Percentiles rank a stretch among this genome's conserved stretches.
Conservation (phyloP, 2,113 vertebrate genomes). For the Tautogolabrus adspersus region DNA sequence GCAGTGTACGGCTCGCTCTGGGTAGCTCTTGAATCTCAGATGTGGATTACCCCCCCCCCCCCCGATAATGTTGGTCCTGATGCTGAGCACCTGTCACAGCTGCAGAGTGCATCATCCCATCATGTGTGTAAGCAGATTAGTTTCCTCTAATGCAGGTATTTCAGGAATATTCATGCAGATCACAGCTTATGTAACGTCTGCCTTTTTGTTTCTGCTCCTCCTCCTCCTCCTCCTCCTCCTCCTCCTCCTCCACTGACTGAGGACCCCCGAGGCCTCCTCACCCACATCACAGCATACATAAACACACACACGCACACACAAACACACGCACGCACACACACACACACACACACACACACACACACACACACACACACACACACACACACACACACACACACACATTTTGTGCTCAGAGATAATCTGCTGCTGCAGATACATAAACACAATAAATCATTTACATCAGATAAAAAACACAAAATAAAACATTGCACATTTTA, state of each 20-base stretch:
- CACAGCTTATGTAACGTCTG: slow-evolving; percentile 95
- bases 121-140: slow-evolving; percentile 94
- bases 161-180: slow-evolving; percentile 93
- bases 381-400: too few relatives aligned
- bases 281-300: slow-evolving; percentile 38
- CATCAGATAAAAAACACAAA: slow-evolving; percentile 31
- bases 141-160: slow-evolving; percentile 92
- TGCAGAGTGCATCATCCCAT: slow-evolving; percentile 87
- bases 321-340: slow-evolving; percentile 10
- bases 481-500: not conserved
- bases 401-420: slow-evolving; percentile 20
- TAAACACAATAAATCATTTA: slow-evolving; percentile 32
- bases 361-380: slow-evolving; percentile 3
- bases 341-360: not conserved
- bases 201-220: slow-evolving; percentile 49
- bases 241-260: slow-evolving; percentile 58
- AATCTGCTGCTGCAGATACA: slow-evolving; percentile 33
- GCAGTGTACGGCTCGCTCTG: not conserved
- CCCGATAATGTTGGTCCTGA: slow-evolving; percentile 64
- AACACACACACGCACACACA: slow-evolving; percentile 1
- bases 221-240: slow-evolving; percentile 39
- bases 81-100: slow-evolving; percentile 88
- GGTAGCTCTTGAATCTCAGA: slow-evolving; percentile 21
- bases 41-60: slow-evolving; percentile 32
- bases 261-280: slow-evolving; percentile 54